Base-by-base conservation (phyloP, 2,888 invertebrate species). In the Ichneumoninae sp. region DNA sequence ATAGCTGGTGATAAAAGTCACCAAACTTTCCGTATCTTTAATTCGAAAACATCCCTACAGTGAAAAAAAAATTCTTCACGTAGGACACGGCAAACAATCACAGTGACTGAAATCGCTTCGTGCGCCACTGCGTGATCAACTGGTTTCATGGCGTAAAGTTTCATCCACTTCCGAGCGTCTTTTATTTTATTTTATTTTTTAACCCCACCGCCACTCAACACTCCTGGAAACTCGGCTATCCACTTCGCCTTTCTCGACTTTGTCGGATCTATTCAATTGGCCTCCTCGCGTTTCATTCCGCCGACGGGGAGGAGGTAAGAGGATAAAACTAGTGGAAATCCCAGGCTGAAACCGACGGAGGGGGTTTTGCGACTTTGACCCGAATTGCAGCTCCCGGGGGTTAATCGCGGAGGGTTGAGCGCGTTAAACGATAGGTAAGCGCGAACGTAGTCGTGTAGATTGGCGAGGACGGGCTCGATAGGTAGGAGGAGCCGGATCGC, bases 341-440 rank as follows among this genome's bases (percentile, higher is more conserved):
- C 62, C 62, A 47, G 44, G 44, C 44, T 22, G 62, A 62, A 62
- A 62, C 62, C 44, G 62, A 33, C 62, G 33, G 22, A 13, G n/a
- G 7, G 33, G 62, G 62, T 30, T 62, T 62, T 66, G 71, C 66
- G 77, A 82, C 76, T 77, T 82, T 82, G 82, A 82, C 82, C 77
- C 68, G 66, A 82, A 72, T 66, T 36, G 33, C 26, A 57, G n/a
- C 26, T 57, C 16, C 30, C 30, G 26, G 71, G 62, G 66, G 62
- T 71, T 54, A 77, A 71, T 30, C 8, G 69, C 22, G 66, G 47
- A 54, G 54, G 71, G 36, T 13, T 40, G 75, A 26, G 26, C 60
- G 47, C 69, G 54, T 82, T 68, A 77, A 77, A 57, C 66, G 72
- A 44, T 72, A 65, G 66, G 82, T 82, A 77, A 82, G 66, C 71